Evolutionary conservation across 2,888 invertebrate species (phyloP).

Genomic region (Melipona bicolor): DNA sequence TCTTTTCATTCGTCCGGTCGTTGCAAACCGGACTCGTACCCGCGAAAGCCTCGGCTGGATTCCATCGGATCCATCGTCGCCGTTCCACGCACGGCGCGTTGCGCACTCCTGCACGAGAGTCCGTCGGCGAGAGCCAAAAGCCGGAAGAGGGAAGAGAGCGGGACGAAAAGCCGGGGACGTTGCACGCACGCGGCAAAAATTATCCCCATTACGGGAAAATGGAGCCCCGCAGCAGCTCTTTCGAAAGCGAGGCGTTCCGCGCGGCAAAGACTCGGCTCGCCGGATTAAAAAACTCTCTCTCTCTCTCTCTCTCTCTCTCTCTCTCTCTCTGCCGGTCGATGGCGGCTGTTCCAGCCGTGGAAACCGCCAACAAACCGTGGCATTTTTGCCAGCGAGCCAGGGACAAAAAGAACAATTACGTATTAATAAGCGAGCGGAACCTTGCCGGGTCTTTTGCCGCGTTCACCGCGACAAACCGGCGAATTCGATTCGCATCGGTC

Average conservation of each 20-base stretch:
- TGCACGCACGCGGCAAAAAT: not conserved
- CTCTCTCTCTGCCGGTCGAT: no score
- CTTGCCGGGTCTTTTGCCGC: conserved; percentile 39
- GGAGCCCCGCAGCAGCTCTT: not conserved
- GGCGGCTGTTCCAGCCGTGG: not conserved
- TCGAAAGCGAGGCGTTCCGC: not conserved
- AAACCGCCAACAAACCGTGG: not conserved
- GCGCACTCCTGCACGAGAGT: not conserved
- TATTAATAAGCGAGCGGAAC: conserved; percentile 51
- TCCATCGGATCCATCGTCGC: not conserved
- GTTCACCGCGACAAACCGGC: conserved; percentile 49
- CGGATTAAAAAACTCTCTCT: not conserved
- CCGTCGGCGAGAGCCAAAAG: not conserved
- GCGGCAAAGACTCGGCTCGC: no score
- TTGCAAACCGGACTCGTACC: not conserved
- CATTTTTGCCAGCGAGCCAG: not conserved
- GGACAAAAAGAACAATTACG: conserved; percentile 36
- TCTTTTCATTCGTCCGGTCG: not conserved
- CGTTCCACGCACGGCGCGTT: not conserved
- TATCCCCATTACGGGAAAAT: not conserved
- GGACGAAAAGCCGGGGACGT: not conserved
- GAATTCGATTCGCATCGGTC: conserved; percentile 60
- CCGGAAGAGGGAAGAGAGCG: not conserved
- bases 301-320: no score
- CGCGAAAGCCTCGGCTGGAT: not conserved